phyloP scores from a whole-genome alignment of 2,797 vertebrate genomes.

The Menidia menidia region DNA sequence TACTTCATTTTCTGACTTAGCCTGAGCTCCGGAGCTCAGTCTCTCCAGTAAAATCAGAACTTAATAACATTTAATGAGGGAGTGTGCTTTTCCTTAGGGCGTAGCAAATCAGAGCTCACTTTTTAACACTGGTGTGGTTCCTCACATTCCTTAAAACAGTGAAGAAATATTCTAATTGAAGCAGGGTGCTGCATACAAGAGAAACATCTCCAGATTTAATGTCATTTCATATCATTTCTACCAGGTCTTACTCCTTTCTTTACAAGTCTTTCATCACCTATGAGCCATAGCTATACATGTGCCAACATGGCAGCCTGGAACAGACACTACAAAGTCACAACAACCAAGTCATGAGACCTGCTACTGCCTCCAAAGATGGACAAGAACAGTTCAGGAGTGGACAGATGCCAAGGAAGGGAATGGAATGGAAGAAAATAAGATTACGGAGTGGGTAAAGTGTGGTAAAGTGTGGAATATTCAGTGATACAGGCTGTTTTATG shows the following conservation, averaged over 20 bases:
- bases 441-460: slow-evolving; percentile 7
- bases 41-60: slow-evolving; percentile 48
- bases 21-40: slow-evolving; percentile 40
- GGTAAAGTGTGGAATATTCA: slow-evolving; percentile 12
- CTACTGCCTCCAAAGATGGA: slow-evolving; percentile 20
- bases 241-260: slow-evolving; percentile 17
- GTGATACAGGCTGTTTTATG: slow-evolving; percentile 18
- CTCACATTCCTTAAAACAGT: slow-evolving; percentile 21
- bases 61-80: slow-evolving; percentile 65
- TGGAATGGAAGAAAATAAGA: slow-evolving; percentile 6
- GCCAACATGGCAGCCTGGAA: slow-evolving; percentile 57
- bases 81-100: slow-evolving; percentile 57
- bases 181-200: not conserved
- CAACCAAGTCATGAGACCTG: slow-evolving; percentile 16
- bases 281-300: slow-evolving; percentile 44
- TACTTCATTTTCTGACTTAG: slow-evolving; percentile 47
- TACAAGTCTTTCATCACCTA: slow-evolving; percentile 27
- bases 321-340: slow-evolving; percentile 59
- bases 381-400: not conserved
- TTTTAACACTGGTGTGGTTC: slow-evolving; percentile 36
- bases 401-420: not conserved
- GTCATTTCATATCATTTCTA: slow-evolving; percentile 16
- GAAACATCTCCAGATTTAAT: slow-evolving; percentile 6
- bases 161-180: slow-evolving; percentile 14
- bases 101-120: slow-evolving; percentile 42